A percentile compares a stretch with the other conserved stretches of the same genome.
phyloP scores from a whole-genome alignment of 2,113 vertebrate species.

The Solenodon paradoxus region DNA sequence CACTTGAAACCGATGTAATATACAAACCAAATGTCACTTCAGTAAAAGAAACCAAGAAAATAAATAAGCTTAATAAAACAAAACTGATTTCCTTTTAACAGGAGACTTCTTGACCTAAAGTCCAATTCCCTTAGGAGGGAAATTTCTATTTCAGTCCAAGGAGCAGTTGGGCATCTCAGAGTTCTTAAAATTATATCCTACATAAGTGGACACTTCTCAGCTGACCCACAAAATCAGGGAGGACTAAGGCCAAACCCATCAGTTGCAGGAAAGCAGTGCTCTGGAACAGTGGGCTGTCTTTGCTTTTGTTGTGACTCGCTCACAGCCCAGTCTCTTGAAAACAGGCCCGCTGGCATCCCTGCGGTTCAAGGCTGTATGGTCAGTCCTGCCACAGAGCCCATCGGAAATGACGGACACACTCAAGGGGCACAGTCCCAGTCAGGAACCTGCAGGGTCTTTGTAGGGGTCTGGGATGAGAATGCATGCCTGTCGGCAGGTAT shows the following conservation, averaged over 20 bases:
- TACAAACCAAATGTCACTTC: background rate
- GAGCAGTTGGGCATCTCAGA: constrained; percentile 34
- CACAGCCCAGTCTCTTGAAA: constrained; percentile 41
- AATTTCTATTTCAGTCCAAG: constrained; percentile 64
- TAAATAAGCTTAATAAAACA: background rate
- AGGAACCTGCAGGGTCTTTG: background rate
- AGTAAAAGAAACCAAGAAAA: background rate
- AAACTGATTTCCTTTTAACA: background rate
- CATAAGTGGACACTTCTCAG: constrained; percentile 70
- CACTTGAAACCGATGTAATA: background rate
- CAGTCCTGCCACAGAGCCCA: background rate
- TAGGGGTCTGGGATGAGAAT: background rate
- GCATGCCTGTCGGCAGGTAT: background rate
- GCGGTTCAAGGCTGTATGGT: background rate
- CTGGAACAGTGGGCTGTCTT: constrained; percentile 29
- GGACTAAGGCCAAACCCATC: constrained; percentile 64
- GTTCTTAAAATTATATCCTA: constrained; percentile 70
- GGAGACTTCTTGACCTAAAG: background rate
- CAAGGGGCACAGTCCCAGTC: background rate
- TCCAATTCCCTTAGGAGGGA: background rate
- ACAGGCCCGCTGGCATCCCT: constrained; percentile 6
- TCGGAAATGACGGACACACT: background rate
- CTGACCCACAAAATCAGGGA: constrained; percentile 58
- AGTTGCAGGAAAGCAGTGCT: constrained; percentile 52
- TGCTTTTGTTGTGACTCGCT: constrained; percentile 65